Percentiles rank a stretch among this genome's conserved stretches.
Conservation (phyloP, 2,797 vertebrate genomes). For the Chiloscyllium punctatum region DNA sequence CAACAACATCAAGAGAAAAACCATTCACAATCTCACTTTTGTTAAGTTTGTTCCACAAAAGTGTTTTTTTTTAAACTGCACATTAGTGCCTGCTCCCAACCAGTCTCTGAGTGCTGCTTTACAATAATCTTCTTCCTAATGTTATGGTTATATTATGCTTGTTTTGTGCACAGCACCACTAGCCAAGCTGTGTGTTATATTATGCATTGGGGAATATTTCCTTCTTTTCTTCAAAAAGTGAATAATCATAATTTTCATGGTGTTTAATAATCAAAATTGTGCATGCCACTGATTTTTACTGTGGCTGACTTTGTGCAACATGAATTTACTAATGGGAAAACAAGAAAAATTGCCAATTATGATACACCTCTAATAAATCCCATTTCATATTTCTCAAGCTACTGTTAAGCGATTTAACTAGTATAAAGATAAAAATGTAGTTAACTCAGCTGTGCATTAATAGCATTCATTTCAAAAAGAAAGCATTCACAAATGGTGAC, state of each 20-base stretch:
- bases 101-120: neutral
- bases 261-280: constrained; percentile 26
- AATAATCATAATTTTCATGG: constrained; percentile 3
- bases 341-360: neutral
- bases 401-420: neutral
- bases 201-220: constrained; percentile 24
- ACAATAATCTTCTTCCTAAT: constrained; percentile 25
- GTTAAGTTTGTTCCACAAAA: neutral
- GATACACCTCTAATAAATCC: neutral
- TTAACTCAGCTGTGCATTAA: neutral
- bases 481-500: neutral
- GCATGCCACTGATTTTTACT: constrained; percentile 6
- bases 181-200: neutral
- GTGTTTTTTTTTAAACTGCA: constrained; percentile 1
- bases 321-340: constrained; percentile 6
- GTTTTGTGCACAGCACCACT: neutral
- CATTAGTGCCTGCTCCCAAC: neutral
- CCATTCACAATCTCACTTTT: neutral
- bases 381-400: constrained; percentile 25
- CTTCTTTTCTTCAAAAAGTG: constrained; percentile 16
- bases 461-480: neutral
- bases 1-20: neutral
- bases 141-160: neutral
- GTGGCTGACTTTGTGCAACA: neutral
- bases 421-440: neutral